A percentile compares a stretch with the other conserved stretches of the same genome.
Conservation (phyloP, 2,888 invertebrate genomes). For the Phalera bucephala region DNA sequence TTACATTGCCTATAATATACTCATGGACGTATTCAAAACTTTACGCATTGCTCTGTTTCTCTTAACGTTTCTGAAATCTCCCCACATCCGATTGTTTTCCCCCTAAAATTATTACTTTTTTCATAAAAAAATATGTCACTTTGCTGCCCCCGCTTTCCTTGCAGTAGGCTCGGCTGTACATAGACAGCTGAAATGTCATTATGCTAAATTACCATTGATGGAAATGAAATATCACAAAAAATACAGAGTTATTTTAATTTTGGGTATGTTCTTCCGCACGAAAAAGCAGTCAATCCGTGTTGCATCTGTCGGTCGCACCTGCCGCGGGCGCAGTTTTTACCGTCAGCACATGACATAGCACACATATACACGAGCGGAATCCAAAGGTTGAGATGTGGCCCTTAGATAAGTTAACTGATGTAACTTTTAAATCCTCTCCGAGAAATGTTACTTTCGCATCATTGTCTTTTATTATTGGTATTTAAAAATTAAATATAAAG, state of each 20-base stretch:
- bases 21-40: too few species aligned
- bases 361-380: conserved; percentile 3
- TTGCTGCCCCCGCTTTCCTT: too few species aligned
- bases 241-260: conserved; percentile 36
- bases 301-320: conserved; percentile 64
- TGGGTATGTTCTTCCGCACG: conserved; percentile 41
- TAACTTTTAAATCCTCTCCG: conserved; percentile 32
- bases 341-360: conserved; percentile 29
- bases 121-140: too few species aligned
- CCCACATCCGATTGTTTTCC: too few species aligned
- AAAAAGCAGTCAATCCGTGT: conserved; percentile 42
- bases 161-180: too few species aligned
- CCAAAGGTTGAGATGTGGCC: conserved; percentile 19
- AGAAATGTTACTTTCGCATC: conserved; percentile 20
- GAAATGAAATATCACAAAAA: conserved; percentile 14
- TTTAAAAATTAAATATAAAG: not conserved
- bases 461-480: not conserved
- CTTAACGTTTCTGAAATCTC: too few species aligned
- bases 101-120: too few species aligned
- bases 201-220: conserved; percentile 20
- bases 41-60: too few species aligned
- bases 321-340: conserved; percentile 51
- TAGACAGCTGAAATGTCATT: not conserved
- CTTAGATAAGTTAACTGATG: conserved; percentile 20
- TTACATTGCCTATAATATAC: too few species aligned